Evolutionary conservation across 2,888 invertebrate genomes (phyloP), one percentile per base, ranked within the genome.

Genomic region (Petrophora chlorosata): DNA sequence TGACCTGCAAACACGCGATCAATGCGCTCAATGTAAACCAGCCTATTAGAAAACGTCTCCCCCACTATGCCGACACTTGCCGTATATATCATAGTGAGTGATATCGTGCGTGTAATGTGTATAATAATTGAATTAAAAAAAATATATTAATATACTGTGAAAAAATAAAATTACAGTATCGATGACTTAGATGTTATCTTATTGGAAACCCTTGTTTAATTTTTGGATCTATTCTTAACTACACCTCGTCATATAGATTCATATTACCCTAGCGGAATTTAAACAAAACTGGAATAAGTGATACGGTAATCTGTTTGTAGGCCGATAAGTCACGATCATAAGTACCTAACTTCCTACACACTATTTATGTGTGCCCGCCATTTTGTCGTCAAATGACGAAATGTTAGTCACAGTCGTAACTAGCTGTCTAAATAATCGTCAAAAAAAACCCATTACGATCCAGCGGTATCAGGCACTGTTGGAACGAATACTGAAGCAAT

Each of bases 1-100:
- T 88, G 81, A 90, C 89, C 89, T 90, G 87, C 75, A 80, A 87
- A 85, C 81, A 87, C 79, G 83, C 83, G 78, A 86, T 84, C 80
- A 85, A 79, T 82, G 79, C 78, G 78, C 82, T 82, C 77, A 82
- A 76, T 84, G 76, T 76, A 79, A 80, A 76, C 73, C 70, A 74
- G 71, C 69, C 72, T 73, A 72, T 73, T 76, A 67, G 67, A 72
- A 72, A 75, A 73, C 73, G 70, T 67, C 65, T 70, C 71, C 73
- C 30, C 73, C 71, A 70, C 73, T 72, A 67, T 69, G 57, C 62
- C 60, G 46, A 52, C 56, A 63, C 57, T 61, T 61, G 68, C 61
- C 59, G 65, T 69, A 65, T 70, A 70, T 62, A 73, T 52, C 56
- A 58, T 43, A 50, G 42, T 55, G n/a, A n/a, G n/a, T n/a, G n/a